Percentiles rank a stretch among this genome's conserved stretches.
Evolutionary conservation across 1,140 invertebrate genomes (phyloP).

Genomic region (Papilio dardanus): DNA sequence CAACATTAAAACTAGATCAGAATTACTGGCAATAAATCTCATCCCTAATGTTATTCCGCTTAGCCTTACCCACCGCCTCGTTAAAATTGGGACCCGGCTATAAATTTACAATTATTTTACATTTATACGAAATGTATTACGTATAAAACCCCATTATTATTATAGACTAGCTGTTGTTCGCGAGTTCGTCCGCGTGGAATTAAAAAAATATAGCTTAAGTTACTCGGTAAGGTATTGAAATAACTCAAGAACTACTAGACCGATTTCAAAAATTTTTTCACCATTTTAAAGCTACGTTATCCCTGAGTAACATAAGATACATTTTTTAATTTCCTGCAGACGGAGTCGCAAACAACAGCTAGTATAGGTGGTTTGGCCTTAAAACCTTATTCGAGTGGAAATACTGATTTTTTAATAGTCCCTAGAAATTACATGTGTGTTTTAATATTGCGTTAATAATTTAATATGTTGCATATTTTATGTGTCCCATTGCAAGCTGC

Average conservation of each 20-base stretch:
- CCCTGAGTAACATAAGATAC: too few relatives aligned
- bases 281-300: too few relatives aligned
- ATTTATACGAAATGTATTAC: neutral
- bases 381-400: neutral
- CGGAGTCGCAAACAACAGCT: too few relatives aligned
- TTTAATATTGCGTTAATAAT: neutral
- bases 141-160: too few relatives aligned
- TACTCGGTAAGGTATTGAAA: too few relatives aligned
- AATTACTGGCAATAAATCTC: neutral
- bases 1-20: conserved; percentile 6
- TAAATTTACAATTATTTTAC: conserved; percentile 4
- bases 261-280: too few relatives aligned
- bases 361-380: too few relatives aligned
- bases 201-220: too few relatives aligned
- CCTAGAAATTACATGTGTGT: neutral
- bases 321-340: too few relatives aligned
- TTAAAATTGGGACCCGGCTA: neutral
- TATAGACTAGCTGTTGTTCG: too few relatives aligned
- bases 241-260: too few relatives aligned
- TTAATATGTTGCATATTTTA: conserved; percentile 1
- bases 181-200: too few relatives aligned
- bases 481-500: neutral
- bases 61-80: neutral
- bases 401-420: neutral
- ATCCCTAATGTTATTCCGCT: conserved; percentile 2